Conservation (phyloP, 2,113 vertebrate genomes). For the Thamnophis sirtalis region DNA sequence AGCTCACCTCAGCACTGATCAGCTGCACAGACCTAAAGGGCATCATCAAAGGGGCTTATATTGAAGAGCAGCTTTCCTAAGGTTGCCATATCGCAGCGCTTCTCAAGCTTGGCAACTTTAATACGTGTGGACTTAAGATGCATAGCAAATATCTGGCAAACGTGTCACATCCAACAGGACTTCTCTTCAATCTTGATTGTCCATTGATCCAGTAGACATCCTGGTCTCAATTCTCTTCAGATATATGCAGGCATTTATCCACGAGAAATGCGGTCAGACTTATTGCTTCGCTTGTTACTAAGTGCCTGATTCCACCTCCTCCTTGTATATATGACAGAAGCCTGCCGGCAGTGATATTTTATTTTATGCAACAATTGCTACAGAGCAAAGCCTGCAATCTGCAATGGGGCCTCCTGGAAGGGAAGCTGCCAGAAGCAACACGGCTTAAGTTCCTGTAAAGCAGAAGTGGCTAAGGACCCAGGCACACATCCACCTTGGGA, state of each 20-base stretch:
- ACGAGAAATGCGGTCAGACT: not conserved
- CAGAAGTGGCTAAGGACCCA: not conserved
- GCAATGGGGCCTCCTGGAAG: conserved; percentile 44
- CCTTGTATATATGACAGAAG: conserved; percentile 49
- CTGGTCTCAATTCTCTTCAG: not conserved
- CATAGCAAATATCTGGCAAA: not conserved
- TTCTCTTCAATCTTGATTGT: not conserved
- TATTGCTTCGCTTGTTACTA: conserved; percentile 44
- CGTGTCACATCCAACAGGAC: not conserved
- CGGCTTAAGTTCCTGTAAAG: not conserved
- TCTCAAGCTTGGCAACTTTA: not conserved
- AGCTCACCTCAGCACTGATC: not conserved
- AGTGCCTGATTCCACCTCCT: conserved; percentile 52
- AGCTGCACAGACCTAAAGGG: not conserved
- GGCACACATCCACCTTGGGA: not conserved
- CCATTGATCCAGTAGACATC: not conserved
- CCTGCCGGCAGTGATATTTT: conserved; percentile 6
- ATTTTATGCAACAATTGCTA: conserved; percentile 5
- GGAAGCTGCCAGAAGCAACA: conserved; percentile 55
- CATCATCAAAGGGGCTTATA: not conserved
- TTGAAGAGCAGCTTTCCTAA: not conserved
- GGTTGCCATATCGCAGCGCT: not conserved
- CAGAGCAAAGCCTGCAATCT: conserved; percentile 65
- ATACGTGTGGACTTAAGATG: not conserved
- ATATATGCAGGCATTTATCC: not conserved